phyloP scores from a whole-genome alignment of 2,113 vertebrate species.

The Panthera uncia region DNA sequence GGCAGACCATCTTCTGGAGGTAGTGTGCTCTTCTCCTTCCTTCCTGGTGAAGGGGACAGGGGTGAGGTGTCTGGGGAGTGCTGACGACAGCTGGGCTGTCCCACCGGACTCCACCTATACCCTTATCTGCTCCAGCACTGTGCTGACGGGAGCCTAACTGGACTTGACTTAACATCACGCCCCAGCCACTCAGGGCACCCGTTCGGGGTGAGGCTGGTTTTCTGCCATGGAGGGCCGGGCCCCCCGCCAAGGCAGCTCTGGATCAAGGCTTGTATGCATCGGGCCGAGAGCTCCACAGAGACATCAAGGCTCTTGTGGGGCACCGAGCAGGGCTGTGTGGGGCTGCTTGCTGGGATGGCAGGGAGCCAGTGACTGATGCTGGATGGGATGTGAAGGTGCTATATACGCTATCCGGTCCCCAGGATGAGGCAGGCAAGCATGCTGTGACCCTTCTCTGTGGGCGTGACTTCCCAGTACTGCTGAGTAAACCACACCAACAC shows the following conservation, averaged over 20 bases:
- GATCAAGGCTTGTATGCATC: not conserved
- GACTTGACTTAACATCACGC: not conserved
- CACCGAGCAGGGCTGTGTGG: not conserved
- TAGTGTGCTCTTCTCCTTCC: not conserved
- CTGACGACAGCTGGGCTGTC: not conserved
- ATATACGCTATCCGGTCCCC: not conserved
- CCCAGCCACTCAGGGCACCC: not conserved
- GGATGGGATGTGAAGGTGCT: rapidly evolving
- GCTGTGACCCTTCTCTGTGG: not conserved
- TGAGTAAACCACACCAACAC: not conserved
- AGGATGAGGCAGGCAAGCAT: not conserved
- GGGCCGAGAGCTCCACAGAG: not conserved
- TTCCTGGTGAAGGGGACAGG: not conserved
- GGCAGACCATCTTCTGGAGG: conserved; percentile 79
- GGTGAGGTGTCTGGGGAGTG: not conserved
- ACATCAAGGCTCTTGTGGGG: not conserved
- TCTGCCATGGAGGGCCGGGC: not conserved
- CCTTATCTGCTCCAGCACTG: not conserved
- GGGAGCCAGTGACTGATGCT: not conserved
- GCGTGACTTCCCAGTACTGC: not conserved
- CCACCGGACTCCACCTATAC: not conserved
- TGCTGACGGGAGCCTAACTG: not conserved
- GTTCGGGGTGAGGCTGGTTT: not conserved
- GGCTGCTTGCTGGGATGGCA: not conserved
- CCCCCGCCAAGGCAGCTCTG: not conserved